Evolutionary conservation across 2,113 vertebrate genomes (phyloP).

Genomic region (Oreocharis arfaki): DNA sequence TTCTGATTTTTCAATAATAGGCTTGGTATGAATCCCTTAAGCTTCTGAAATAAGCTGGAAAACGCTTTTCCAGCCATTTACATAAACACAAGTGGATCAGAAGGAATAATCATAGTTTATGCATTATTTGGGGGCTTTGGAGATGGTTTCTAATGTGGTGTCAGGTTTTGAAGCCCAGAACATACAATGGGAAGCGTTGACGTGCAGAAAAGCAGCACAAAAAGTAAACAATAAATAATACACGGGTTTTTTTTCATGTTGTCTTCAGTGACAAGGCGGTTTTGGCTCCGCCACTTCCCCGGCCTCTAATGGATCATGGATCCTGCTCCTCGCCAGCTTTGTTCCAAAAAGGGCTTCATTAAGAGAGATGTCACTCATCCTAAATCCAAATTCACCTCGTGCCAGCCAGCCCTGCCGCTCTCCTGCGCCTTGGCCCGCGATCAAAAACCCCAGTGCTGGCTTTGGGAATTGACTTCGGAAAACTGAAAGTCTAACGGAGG

Average conservation of each 20-base stretch:
- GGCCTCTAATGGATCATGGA: constrained; percentile 39
- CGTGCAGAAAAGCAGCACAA: not conserved
- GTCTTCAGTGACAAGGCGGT: not conserved
- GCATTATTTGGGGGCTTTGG: constrained; percentile 41
- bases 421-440: not conserved
- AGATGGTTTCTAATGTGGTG: not conserved
- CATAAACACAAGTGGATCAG: constrained; percentile 72
- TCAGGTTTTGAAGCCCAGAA: constrained; percentile 13
- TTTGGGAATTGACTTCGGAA: not conserved
- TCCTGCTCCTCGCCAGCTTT: constrained; percentile 12
- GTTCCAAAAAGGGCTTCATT: not conserved
- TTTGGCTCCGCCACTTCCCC: not conserved
- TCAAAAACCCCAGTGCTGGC: not conserved
- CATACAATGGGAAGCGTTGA: not conserved
- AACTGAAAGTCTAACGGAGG: not conserved
- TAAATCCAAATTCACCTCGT: not conserved
- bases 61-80: constrained; percentile 73
- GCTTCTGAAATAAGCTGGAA: constrained; percentile 73
- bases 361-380: constrained; percentile 34
- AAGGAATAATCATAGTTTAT: constrained; percentile 53
- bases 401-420: not conserved
- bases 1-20: constrained; percentile 78
- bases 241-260: not conserved
- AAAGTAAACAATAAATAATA: constrained; percentile 46
- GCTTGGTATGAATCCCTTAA: constrained; percentile 74